Base-by-base conservation (phyloP, 1,140 invertebrate species). In the Caenorhabditis tropicalis region DNA sequence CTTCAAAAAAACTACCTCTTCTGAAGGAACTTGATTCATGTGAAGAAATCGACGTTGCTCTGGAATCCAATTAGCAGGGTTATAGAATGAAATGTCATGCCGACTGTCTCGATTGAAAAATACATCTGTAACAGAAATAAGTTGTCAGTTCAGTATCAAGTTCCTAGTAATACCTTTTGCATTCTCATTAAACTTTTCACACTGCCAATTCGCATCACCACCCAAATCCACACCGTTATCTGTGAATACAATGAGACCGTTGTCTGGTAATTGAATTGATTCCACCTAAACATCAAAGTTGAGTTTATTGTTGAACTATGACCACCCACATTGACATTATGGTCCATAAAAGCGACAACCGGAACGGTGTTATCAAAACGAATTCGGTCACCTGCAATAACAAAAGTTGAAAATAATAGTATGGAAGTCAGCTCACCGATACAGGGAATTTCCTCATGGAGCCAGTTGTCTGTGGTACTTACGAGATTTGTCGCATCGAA, bases 211-310 rank as follows among this genome's bases (percentile, higher is more conserved):
- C 6, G 27, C 49, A 7, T 36, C 27, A 19, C 24, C 43, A 2
- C 83, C 83, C 19, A 84, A 48, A 39, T 49, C 74, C 3, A 80
- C 29, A n/a, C 65, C 65, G 24, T 84, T 80, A 43, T 84, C 74
- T 1, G 43, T 31, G 29, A 84, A 84, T 16, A 74, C 43, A 21
- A 84, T 24, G 10, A 84, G 10, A 19, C 83, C 83, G 19, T 79
- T 51, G 1, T 79, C 19, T 10, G 83, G 83, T 27, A 84, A 29
- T 0, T n/a, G 7, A 2, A 84, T 56, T 5, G 36, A 36, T 39
- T 60, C 39, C 1, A 82, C 60, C 82, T 84, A 46, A 51, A 82
- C 49, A 51, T 51, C 53, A 21, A 27, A 6, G 0, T 81, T 31
- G 27, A 36, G 33, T 0, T 56, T 51, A 51, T 19, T 51, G 6